Percentiles rank a stretch among this genome's conserved stretches.
phyloP scores from a whole-genome alignment of 2,888 invertebrate species.

The Perdita meconis region DNA sequence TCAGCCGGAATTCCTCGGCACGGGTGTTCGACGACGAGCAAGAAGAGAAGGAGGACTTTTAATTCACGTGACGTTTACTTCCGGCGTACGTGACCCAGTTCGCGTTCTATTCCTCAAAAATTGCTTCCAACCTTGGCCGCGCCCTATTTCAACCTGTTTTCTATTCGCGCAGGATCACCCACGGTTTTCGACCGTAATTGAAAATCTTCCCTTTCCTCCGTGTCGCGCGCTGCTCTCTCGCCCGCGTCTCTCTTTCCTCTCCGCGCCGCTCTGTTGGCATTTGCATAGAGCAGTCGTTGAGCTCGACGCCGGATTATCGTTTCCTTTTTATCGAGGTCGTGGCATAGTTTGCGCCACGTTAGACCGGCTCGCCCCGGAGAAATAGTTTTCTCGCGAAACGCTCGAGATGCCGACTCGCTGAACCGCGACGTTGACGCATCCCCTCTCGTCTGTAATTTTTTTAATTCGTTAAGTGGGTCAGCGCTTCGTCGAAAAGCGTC shows the following conservation, averaged over 20 bases:
- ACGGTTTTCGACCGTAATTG: slow-evolving; percentile 64
- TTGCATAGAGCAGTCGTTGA: slow-evolving; percentile 47
- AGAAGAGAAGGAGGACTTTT: slow-evolving; percentile 47
- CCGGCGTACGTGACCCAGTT: slow-evolving; percentile 69
- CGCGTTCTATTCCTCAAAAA: slow-evolving; percentile 52
- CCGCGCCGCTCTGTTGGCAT: slow-evolving; percentile 19
- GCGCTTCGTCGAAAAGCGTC: background rate
- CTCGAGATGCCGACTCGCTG: slow-evolving; percentile 11
- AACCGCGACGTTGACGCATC: background rate
- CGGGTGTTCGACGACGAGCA: slow-evolving; percentile 22
- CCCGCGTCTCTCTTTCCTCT: background rate
- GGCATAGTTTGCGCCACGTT: slow-evolving; percentile 54
- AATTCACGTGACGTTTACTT: slow-evolving; percentile 67
- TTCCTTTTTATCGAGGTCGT: slow-evolving; percentile 63
- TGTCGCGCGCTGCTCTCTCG: background rate
- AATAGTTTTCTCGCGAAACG: slow-evolving; percentile 36
- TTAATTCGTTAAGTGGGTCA: background rate
- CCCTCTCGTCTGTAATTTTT: background rate
- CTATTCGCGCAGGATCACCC: slow-evolving; percentile 48
- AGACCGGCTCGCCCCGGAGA: slow-evolving; percentile 34
- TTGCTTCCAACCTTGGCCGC: slow-evolving; percentile 40
- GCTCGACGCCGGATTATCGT: slow-evolving; percentile 59
- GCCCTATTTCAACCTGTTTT: slow-evolving; percentile 47
- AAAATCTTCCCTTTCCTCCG: slow-evolving; percentile 56
- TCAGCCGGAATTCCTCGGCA: slow-evolving; percentile 50